Conservation (phyloP, 2,888 invertebrate genomes). For the Vanessa cardui region DNA sequence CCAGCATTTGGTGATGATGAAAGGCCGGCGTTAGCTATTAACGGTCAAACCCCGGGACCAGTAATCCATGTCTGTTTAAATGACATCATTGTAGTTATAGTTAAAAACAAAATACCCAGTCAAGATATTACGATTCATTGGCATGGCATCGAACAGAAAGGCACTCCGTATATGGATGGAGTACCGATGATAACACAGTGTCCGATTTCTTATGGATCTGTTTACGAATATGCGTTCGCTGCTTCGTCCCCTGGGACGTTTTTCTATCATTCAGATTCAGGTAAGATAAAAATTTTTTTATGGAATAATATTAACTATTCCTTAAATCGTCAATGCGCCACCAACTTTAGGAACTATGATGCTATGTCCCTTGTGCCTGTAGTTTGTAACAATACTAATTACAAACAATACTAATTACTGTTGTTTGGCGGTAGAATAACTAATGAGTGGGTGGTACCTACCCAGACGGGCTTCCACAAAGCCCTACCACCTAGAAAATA, state of each 20-base stretch:
- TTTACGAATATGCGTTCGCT: constrained; percentile 87
- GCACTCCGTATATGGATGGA: constrained; percentile 89
- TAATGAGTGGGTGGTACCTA: too few relatives aligned
- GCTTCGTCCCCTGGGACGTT: constrained; percentile 87
- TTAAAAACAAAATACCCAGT: constrained; percentile 86
- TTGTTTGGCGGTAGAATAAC: too few relatives aligned
- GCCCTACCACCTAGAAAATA: too few relatives aligned
- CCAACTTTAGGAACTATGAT: too few relatives aligned
- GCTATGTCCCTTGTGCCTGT: too few relatives aligned
- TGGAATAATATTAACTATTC: too few relatives aligned
- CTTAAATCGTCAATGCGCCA: too few relatives aligned
- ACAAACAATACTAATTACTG: too few relatives aligned
- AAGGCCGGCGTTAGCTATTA: constrained; percentile 60
- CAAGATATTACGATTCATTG: constrained; percentile 89
- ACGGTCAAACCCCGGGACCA: constrained; percentile 77
- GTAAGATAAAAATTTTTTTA: constrained; percentile 51
- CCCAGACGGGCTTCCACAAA: too few relatives aligned
- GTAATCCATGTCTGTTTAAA: constrained; percentile 86
- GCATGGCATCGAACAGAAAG: constrained; percentile 86
- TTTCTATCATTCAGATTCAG: constrained; percentile 88
- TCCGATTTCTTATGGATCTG: constrained; percentile 86
- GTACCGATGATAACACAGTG: constrained; percentile 90
- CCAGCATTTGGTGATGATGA: constrained; percentile 61
- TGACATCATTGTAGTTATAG: constrained; percentile 88
- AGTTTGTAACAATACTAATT: too few relatives aligned